A percentile compares a stretch with the other conserved stretches of the same genome.
These are phyloP conservation scores for Dicerorhinus sumatrensis DNA, from an alignment of 2,113 vertebrate genomes.

Conservation along the genomic window DNA sequence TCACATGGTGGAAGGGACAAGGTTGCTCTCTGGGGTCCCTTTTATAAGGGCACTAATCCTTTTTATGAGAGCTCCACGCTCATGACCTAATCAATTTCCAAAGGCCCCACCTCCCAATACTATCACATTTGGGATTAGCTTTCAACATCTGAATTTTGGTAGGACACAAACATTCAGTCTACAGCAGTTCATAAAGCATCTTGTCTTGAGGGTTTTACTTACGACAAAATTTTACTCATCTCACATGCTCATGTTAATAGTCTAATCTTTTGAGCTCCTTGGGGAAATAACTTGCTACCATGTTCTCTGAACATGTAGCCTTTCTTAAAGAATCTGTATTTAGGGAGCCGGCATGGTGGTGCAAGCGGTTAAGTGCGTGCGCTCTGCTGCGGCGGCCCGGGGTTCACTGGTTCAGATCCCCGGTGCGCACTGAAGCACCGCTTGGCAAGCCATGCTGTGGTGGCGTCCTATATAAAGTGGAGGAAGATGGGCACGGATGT, in stretches of 20 bases:
- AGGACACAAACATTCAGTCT: not conserved
- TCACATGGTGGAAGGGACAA: not conserved
- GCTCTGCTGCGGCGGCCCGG: too few relatives aligned
- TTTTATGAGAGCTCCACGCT: not conserved
- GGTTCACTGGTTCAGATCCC: too few relatives aligned
- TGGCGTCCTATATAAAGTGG: too few relatives aligned
- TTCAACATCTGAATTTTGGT: not conserved
- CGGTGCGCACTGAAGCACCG: too few relatives aligned
- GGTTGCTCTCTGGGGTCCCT: too few relatives aligned
- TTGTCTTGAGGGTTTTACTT: not conserved
- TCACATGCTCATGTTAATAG: not conserved
- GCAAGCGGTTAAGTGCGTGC: too few relatives aligned
- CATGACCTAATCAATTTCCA: not conserved
- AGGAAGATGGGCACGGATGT: too few relatives aligned
- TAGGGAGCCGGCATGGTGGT: too few relatives aligned
- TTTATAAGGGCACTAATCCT: not conserved
- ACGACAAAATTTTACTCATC: not conserved
- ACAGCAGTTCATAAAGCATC: not conserved
- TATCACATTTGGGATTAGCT: not conserved
- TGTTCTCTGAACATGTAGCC: not conserved
- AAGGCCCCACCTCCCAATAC: not conserved
- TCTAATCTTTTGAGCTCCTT: not conserved
- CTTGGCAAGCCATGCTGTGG: too few relatives aligned
- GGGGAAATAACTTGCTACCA: not conserved
- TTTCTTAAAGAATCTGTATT: not conserved